phyloP scores from a whole-genome alignment of 2,888 invertebrate genomes.

The Eupithecia subumbrata region DNA sequence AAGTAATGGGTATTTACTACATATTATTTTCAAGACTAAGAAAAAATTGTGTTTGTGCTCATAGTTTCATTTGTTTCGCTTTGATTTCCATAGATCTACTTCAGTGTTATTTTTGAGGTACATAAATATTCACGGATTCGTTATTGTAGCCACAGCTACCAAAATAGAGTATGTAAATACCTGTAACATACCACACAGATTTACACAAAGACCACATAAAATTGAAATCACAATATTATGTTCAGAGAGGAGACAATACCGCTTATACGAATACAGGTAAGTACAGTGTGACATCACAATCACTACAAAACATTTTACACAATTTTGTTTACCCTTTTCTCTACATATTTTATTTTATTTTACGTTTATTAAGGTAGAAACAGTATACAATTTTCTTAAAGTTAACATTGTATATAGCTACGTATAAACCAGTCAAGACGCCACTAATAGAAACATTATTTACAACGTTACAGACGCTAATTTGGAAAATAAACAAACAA shows the following conservation, averaged over 20 bases:
- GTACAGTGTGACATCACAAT: constrained; percentile 36
- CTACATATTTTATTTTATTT: too few species aligned
- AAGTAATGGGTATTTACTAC: neutral
- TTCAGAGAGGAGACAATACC: constrained; percentile 78
- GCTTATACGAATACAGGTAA: constrained; percentile 78
- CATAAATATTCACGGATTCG: neutral
- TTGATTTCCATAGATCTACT: neutral
- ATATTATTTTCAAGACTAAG: neutral
- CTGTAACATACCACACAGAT: constrained; percentile 53
- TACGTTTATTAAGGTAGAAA: too few species aligned
- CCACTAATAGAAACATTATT: too few species aligned
- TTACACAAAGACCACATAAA: constrained; percentile 36
- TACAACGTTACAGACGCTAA: too few species aligned
- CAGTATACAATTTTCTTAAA: too few species aligned
- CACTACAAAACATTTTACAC: neutral
- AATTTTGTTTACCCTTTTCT: neutral
- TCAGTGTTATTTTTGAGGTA: neutral
- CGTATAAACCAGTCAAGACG: too few species aligned
- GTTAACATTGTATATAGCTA: too few species aligned
- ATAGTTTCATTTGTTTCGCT: neutral
- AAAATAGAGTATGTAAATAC: constrained; percentile 58
- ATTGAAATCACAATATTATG: constrained; percentile 60
- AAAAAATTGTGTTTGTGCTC: neutral
- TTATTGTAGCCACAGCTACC: constrained; percentile 2
- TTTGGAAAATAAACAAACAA: too few species aligned